Conservation (phyloP, 2,888 invertebrate genomes). For the Synergus umbraculus region DNA sequence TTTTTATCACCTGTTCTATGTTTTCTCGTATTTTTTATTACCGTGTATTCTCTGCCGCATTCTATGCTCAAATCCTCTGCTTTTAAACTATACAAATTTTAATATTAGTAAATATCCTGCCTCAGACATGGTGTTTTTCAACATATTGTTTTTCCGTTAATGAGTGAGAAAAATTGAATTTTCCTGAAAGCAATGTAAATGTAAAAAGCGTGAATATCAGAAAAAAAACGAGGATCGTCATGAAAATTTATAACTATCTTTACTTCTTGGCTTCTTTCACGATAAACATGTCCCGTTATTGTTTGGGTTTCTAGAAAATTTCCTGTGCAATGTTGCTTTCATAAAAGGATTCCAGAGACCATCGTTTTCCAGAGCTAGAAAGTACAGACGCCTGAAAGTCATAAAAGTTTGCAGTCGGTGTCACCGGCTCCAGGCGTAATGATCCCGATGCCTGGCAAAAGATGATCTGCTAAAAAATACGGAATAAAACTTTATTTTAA, state of each 20-base stretch:
- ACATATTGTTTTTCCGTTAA: neutral
- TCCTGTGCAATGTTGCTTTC: conserved; percentile 20
- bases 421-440: neutral
- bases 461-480: too few relatives aligned
- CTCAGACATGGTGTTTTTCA: neutral
- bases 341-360: conserved; percentile 25
- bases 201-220: neutral
- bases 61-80: neutral
- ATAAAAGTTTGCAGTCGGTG: conserved; percentile 26
- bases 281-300: conserved; percentile 27
- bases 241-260: conserved; percentile 4
- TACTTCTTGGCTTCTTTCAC: conserved; percentile 40
- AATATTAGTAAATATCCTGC: neutral
- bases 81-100: conserved; percentile 22
- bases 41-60: neutral
- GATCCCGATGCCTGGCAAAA: neutral
- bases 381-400: conserved; percentile 28
- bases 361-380: neutral
- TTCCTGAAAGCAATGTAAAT: neutral
- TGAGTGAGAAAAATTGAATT: neutral
- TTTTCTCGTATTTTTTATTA: neutral
- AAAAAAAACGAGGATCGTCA: neutral
- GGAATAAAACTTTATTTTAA: too few relatives aligned
- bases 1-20: conserved; percentile 3
- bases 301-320: conserved; percentile 1